Evolutionary conservation across 2,113 vertebrate genomes (phyloP).

Genomic region (Andinoacara biseriatus): DNA sequence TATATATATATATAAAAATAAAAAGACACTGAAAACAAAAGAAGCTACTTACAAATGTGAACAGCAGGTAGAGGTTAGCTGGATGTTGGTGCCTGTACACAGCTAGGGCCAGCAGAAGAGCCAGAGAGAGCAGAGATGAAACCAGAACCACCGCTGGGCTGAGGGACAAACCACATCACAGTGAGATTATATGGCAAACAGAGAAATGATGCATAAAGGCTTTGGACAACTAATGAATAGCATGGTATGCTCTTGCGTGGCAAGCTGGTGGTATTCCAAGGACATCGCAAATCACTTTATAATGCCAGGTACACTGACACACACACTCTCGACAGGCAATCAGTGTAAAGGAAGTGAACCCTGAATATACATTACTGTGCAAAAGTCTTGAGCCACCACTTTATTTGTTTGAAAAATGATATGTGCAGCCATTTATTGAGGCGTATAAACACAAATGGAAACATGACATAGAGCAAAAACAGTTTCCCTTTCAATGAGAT

Average conservation of each 20-base stretch:
- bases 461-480: too few species aligned
- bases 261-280: neutral
- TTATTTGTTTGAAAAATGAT: too few species aligned
- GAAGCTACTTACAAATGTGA: conserved; percentile 88
- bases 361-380: too few species aligned
- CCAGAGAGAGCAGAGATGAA: conserved; percentile 86
- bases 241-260: neutral
- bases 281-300: neutral
- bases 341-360: too few species aligned
- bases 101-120: conserved; percentile 85
- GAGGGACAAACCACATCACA: conserved; percentile 23
- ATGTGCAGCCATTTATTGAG: too few species aligned
- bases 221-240: neutral
- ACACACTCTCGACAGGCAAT: too few species aligned
- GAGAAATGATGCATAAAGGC: neutral
- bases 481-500: too few species aligned
- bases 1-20: too few species aligned
- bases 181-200: fast-evolving
- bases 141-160: conserved; percentile 89
- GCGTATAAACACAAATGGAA: too few species aligned
- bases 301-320: too few species aligned
- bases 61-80: conserved; percentile 92
- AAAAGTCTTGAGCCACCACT: too few species aligned
- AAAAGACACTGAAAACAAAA: neutral
- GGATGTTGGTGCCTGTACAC: conserved; percentile 91